Evolutionary conservation across 2,113 vertebrate genomes (phyloP).

Genomic region (Hemichromis elongatus): DNA sequence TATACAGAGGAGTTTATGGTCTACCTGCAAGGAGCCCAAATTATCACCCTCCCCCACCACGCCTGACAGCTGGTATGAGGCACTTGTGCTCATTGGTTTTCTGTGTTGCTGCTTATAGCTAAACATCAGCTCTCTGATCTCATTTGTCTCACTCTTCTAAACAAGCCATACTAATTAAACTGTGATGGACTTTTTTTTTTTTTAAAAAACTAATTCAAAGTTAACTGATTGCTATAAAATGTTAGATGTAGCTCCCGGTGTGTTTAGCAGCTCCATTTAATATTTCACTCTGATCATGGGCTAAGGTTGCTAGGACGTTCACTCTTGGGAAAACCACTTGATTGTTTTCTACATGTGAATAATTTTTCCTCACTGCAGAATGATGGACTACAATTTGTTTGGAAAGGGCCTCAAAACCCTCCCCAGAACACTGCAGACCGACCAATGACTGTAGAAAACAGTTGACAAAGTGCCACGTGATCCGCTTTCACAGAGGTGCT

Average conservation of each 20-base stretch:
- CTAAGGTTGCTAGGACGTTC: not conserved
- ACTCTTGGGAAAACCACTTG: not conserved
- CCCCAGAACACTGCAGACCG: not conserved
- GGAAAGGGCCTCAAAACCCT: not conserved
- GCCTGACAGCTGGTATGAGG: not conserved
- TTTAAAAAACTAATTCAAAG: not conserved
- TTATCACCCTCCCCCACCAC: rapidly evolving
- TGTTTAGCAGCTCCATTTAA: not conserved
- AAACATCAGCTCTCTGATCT: not conserved
- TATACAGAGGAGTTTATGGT: not conserved
- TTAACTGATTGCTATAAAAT: not conserved
- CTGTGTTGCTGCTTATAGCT: not conserved
- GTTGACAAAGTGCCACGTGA: not conserved
- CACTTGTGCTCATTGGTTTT: not conserved
- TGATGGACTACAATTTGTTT: not conserved
- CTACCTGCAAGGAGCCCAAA: not conserved
- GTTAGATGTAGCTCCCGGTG: not conserved
- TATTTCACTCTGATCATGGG: not conserved
- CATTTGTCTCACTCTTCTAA: too few relatives aligned
- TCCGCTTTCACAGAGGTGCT: not conserved
- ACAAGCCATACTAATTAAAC: not conserved
- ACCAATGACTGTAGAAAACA: too few relatives aligned
- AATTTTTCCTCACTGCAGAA: not conserved
- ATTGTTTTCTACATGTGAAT: not conserved
- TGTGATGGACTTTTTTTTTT: rapidly evolving